phyloP scores from a whole-genome alignment of 2,113 vertebrate species.

The Toxotes chatareus region DNA sequence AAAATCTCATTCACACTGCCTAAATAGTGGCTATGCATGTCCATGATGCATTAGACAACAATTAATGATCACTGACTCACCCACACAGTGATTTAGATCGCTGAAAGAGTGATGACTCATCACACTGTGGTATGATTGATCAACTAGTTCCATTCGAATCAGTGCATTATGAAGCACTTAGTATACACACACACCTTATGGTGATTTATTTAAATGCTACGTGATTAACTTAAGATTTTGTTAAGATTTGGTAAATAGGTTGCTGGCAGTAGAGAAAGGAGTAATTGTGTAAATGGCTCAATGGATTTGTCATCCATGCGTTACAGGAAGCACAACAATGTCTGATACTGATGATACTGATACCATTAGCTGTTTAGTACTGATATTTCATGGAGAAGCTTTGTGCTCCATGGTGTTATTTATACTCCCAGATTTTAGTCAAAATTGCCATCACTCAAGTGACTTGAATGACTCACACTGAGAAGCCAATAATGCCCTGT shows the following conservation, averaged over 20 bases:
- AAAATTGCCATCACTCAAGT: conserved; percentile 45
- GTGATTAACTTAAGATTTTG: conserved; percentile 27
- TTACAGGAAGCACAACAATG: not conserved
- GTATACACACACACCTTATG: conserved; percentile 29
- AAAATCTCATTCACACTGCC: conserved; percentile 22
- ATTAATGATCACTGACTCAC: conserved; percentile 54
- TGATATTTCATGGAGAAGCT: conserved; percentile 20
- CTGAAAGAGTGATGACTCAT: conserved; percentile 47
- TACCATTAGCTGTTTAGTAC: conserved; percentile 6
- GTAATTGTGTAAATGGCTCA: not conserved
- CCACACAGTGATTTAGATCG: conserved; percentile 40
- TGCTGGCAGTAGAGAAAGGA: not conserved
- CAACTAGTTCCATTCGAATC: conserved; percentile 41
- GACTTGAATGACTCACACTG: conserved; percentile 55
- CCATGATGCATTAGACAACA: conserved; percentile 50
- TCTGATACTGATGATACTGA: not conserved
- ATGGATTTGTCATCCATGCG: conserved; percentile 15
- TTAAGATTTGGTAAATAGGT: not conserved
- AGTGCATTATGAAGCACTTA: conserved; percentile 57
- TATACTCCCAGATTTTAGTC: conserved; percentile 35
- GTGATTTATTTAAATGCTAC: conserved; percentile 43
- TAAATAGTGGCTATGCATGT: conserved; percentile 44
- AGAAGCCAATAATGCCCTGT: conserved; percentile 46
- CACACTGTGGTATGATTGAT: conserved; percentile 49
- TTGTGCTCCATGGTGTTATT: conserved; percentile 29